A percentile compares a stretch with the other conserved stretches of the same genome.
Evolutionary conservation across 1,140 invertebrate species (phyloP).

Genomic region (Streblospio benedicti): DNA sequence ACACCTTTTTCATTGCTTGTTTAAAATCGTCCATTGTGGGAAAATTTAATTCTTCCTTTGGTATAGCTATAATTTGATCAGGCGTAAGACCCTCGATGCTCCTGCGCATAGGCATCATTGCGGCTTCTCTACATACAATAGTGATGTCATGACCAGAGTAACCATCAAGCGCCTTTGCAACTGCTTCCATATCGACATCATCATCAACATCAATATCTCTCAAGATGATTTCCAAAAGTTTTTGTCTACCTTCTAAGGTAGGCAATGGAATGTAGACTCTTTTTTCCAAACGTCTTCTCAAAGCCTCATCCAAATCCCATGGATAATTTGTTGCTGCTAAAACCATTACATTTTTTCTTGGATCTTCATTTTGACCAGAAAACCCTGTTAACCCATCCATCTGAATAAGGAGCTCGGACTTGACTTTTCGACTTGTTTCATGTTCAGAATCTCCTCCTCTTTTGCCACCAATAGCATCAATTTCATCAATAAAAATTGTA

Average conservation of each 20-base stretch:
- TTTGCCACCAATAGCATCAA: slow-evolving; percentile 93
- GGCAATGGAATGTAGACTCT: slow-evolving; percentile 99
- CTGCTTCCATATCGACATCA: slow-evolving; percentile 70
- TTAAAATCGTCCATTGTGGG: slow-evolving; percentile 85
- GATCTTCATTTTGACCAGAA: slow-evolving; percentile 28
- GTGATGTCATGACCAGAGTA: slow-evolving; percentile 98
- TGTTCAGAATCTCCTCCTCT: slow-evolving; percentile 94
- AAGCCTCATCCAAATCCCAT: slow-evolving; percentile 97
- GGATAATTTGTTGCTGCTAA: slow-evolving; percentile 98
- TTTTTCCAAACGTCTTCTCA: slow-evolving; percentile 91
- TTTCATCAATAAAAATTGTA: slow-evolving; percentile 99
- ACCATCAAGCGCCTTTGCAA: slow-evolving; percentile 82
- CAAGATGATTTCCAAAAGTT: slow-evolving; percentile 82
- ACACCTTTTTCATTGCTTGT: slow-evolving; percentile 85
- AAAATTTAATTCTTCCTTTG: slow-evolving; percentile 89
- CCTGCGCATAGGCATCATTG: slow-evolving; percentile 97
- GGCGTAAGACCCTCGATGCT: slow-evolving; percentile 88
- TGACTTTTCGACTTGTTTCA: slow-evolving; percentile 92
- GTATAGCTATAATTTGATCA: slow-evolving; percentile 84
- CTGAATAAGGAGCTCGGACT: slow-evolving; percentile 95
- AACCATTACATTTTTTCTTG: slow-evolving; percentile 53
- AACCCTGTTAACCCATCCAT: slow-evolving; percentile 77
- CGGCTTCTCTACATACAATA: slow-evolving; percentile 96
- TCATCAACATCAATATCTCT: slow-evolving; percentile 62
- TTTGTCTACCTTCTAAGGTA: slow-evolving; percentile 75